These are phyloP conservation scores for Donacobius atricapilla DNA, from an alignment of 2,113 vertebrate genomes.

Conservation along the genomic window DNA sequence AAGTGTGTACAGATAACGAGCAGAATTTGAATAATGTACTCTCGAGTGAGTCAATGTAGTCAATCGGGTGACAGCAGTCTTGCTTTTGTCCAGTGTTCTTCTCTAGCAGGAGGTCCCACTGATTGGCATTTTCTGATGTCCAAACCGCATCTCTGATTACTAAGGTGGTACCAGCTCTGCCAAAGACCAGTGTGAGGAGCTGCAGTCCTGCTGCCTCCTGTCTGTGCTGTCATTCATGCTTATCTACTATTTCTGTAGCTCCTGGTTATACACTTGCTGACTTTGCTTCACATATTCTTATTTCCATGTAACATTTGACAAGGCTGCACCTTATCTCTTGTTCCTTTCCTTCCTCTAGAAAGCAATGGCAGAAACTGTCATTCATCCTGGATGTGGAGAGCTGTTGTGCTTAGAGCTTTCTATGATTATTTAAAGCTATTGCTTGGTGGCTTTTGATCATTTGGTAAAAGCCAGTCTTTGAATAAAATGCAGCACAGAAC, in stretches of 20 bases:
- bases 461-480: background rate
- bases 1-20: background rate
- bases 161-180: background rate
- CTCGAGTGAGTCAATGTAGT: fast-evolving
- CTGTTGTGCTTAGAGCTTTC: background rate
- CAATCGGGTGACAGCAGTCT: background rate
- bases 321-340: background rate
- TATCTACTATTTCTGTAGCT: background rate
- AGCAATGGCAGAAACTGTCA: background rate
- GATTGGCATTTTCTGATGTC: background rate
- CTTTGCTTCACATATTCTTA: background rate
- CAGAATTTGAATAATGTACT: background rate
- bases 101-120: background rate
- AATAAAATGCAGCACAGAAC: background rate
- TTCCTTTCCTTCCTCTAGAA: background rate
- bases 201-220: background rate
- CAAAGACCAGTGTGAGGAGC: background rate
- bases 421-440: background rate
- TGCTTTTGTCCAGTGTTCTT: background rate
- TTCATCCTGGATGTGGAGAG: background rate
- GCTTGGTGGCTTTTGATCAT: background rate
- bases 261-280: background rate
- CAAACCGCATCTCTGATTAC: background rate
- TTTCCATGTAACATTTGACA: background rate
- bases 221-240: background rate